Evolutionary conservation across 2,113 vertebrate species (phyloP).

Genomic region (Erinaceus europaeus): DNA sequence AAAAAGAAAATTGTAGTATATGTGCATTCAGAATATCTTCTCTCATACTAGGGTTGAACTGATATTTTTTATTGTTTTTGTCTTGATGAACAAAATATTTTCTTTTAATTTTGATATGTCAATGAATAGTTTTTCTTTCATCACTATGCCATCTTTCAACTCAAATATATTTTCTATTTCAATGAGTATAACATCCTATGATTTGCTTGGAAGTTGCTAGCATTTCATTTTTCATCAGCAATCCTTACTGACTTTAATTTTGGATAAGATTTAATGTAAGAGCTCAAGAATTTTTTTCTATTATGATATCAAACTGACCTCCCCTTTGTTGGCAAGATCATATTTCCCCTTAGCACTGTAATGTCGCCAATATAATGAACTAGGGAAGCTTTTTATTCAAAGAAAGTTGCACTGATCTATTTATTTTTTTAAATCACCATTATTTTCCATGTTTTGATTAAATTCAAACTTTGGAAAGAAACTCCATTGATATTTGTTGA

Average conservation of each 20-base stretch:
- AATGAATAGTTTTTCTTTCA: neutral
- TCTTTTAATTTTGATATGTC: neutral
- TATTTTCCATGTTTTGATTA: neutral
- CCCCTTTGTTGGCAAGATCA: neutral
- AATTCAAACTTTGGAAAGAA: neutral
- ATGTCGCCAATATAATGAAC: neutral
- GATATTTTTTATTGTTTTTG: neutral
- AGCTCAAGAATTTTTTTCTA: neutral
- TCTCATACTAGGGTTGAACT: neutral
- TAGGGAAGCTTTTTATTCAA: neutral
- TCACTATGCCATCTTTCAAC: neutral
- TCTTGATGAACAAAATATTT: neutral
- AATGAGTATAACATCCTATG: neutral
- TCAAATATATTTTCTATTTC: too few relatives aligned
- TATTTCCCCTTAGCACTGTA: neutral
- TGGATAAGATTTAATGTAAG: neutral
- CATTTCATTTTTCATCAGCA: neutral
- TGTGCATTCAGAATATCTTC: neutral
- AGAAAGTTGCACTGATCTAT: too few relatives aligned
- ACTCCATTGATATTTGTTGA: neutral
- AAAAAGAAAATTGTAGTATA: too few relatives aligned
- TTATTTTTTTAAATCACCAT: neutral
- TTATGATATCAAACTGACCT: neutral
- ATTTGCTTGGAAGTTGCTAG: slow-evolving; percentile 17
- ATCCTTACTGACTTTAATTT: neutral